These are phyloP conservation scores for Patella caerulea DNA, from an alignment of 2,888 invertebrate species.

Conservation along the genomic window DNA sequence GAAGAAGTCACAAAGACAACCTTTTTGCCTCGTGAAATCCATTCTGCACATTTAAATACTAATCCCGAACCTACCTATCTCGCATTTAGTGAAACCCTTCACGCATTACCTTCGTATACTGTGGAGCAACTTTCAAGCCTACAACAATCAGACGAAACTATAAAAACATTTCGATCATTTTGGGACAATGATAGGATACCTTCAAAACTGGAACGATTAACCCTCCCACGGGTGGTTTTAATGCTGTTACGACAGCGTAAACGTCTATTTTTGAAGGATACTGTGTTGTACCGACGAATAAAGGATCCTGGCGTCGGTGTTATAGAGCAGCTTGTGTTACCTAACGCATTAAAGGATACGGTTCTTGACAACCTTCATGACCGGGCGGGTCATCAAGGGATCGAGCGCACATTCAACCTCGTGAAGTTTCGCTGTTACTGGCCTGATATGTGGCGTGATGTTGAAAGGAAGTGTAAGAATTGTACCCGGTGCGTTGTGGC, in stretches of 20 bases:
- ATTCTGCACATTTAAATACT: too few species aligned
- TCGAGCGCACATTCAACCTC: slow-evolving; percentile 33
- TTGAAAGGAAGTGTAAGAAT: slow-evolving; percentile 28
- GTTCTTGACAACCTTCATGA: slow-evolving; percentile 31
- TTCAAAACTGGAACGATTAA: too few species aligned
- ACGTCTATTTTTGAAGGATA: slow-evolving; percentile 7
- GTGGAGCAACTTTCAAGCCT: too few species aligned
- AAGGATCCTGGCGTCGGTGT: slow-evolving; percentile 15
- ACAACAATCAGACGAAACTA: too few species aligned
- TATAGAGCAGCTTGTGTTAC: slow-evolving; percentile 24
- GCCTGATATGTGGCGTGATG: slow-evolving; percentile 39
- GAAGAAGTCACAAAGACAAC: too few species aligned
- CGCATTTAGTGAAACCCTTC: too few species aligned
- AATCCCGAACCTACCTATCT: too few species aligned
- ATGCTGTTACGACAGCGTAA: background rate
- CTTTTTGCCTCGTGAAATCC: too few species aligned
- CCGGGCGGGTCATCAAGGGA: slow-evolving; percentile 36
- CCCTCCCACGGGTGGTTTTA: too few species aligned
- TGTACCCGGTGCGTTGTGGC: slow-evolving; percentile 40
- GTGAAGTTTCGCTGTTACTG: slow-evolving; percentile 39
- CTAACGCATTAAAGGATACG: slow-evolving; percentile 1
- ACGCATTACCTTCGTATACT: too few species aligned
- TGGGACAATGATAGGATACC: too few species aligned
- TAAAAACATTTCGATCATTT: too few species aligned
- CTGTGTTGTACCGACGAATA: slow-evolving; percentile 22